phyloP scores from a whole-genome alignment of 2,113 vertebrate species.

The Calypte anna region DNA sequence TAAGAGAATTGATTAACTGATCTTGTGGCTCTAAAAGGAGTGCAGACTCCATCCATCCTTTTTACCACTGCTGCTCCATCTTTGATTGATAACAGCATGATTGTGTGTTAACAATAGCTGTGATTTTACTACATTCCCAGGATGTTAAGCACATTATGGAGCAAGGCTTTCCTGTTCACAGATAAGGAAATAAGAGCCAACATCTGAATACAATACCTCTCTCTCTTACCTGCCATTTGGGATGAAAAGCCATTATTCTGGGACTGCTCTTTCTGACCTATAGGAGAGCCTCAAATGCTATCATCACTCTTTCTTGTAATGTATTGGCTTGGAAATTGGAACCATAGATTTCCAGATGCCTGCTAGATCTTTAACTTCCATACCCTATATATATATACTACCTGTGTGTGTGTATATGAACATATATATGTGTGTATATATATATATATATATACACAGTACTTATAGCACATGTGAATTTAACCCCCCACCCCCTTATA shows the following conservation, averaged over 20 bases:
- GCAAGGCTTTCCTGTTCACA: not conserved
- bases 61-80: not conserved
- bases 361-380: not conserved
- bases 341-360: not conserved
- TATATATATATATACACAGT: no score
- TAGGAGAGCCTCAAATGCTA: not conserved
- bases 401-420: not conserved
- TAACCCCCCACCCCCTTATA: not conserved
- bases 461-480: not conserved
- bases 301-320: not conserved
- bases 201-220: not conserved
- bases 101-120: not conserved
- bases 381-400: not conserved
- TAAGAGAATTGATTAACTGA: not conserved
- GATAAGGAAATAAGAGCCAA: not conserved
- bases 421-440: accelerated
- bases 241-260: not conserved
- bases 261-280: not conserved
- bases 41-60: not conserved
- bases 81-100: not conserved
- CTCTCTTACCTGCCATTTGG: not conserved
- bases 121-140: not conserved
- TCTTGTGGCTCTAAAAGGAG: not conserved
- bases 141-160: not conserved
- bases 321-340: not conserved